A percentile compares a stretch with the other conserved stretches of the same genome.
Conservation (phyloP, 2,888 invertebrate genomes). For the Pyrocoelia pectoralis region DNA sequence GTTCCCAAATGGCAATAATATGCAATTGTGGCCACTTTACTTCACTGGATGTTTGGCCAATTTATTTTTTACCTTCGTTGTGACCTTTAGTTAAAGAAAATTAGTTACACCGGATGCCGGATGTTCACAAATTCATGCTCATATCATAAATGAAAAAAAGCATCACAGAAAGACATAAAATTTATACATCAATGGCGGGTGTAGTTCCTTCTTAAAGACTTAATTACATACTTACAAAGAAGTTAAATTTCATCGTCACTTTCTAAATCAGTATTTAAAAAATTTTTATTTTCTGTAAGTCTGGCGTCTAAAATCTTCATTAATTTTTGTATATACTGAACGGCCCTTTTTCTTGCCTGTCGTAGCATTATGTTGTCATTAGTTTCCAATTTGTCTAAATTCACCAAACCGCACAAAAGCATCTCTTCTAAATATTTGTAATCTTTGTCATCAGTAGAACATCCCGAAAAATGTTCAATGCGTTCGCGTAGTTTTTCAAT, state of each 20-base stretch:
- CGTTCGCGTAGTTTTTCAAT: background rate
- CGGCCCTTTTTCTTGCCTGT: constrained; percentile 15
- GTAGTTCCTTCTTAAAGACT: no score
- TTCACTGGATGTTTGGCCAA: no score
- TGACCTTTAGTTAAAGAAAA: no score
- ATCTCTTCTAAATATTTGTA: constrained; percentile 40
- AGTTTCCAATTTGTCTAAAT: constrained; percentile 32
- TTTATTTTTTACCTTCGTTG: no score
- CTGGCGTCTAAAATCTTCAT: constrained; percentile 22
- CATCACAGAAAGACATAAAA: no score
- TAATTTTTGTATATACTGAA: constrained; percentile 21
- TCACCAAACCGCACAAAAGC: constrained; percentile 26
- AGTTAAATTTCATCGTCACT: constrained; percentile 16
- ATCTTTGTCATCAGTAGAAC: constrained; percentile 26
- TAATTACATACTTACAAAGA: no score
- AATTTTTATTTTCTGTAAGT: constrained; percentile 19
- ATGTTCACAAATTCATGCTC: no score
- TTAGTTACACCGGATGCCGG: no score
- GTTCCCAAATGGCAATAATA: no score
- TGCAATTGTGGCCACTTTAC: no score
- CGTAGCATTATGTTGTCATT: constrained; percentile 4
- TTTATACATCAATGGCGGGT: no score
- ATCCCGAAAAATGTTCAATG: constrained; percentile 27
- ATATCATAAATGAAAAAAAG: no score
- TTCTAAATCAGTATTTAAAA: background rate